Base-by-base conservation (phyloP, 30 jellyfish, hydroid and myxozoan genomes). In the Aurelia aurita region DNA sequence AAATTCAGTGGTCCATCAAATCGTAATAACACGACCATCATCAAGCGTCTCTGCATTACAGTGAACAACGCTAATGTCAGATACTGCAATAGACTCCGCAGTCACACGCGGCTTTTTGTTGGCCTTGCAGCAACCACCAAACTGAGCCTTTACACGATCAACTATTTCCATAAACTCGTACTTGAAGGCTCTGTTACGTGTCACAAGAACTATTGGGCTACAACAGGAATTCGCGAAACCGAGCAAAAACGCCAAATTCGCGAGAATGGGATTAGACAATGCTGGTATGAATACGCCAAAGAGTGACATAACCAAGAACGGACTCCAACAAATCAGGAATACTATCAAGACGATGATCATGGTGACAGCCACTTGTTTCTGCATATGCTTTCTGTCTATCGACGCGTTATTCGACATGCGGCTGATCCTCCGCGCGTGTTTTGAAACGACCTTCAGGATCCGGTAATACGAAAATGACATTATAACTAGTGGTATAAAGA, bases 161-260 rank as follows among this genome's bases (percentile, higher is more conserved):
- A 74, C 43, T 27, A 87, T 34, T 72, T 76, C 66, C 80, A 87
- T 16, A 45, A 77, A 88, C 32, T 77, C 96, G 57, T 68, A 15
- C 54, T 62, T 82, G 74, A 68, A 88, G 23, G 83, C 90, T 44
- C 87, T 62, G 83, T 78, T 88, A 23, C 96, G 83, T 62, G 82
- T 53, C 18, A 92, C 96, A 31, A 88, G 96, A 22, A 88, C 92
- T 15, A 88, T 43, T 28, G 96, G 92, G 86, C 78, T 88, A 83
- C 96, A 88, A 71, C 91, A 79, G 27, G 96, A 88, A 63, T 88
- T 88, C 1, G 90, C 87, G 63, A 72, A 88, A 20, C 96, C 96
- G 21, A 88, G 80, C 61, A 88, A 70, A 53, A 77, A 88, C 8
- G 92, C 96, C 26, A 88, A 46, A 54, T 88, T 88, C 3, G 93